Evolutionary conservation across 2,113 vertebrate species (phyloP).

Genomic region (Microcebus ravelobensis): DNA sequence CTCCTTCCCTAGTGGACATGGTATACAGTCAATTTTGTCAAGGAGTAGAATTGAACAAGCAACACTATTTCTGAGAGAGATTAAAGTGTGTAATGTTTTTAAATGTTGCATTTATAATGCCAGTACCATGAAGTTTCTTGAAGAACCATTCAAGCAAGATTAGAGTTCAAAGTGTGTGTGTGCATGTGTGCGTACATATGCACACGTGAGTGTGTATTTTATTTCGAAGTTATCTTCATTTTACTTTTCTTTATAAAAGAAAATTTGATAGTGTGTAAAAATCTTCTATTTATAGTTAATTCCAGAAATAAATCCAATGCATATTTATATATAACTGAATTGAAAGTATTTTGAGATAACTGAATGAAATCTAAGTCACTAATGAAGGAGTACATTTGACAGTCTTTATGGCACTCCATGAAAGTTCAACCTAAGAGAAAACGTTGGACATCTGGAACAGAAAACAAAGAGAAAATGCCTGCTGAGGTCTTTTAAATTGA

Average conservation of each 20-base stretch:
- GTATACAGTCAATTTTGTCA: background rate
- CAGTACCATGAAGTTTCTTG: background rate
- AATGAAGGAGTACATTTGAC: background rate
- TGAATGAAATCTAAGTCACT: background rate
- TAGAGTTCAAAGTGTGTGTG: background rate
- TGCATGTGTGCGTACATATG: background rate
- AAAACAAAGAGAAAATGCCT: background rate
- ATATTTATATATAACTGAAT: background rate
- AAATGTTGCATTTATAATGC: background rate
- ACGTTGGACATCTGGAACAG: background rate
- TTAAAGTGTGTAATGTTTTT: background rate
- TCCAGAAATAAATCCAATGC: background rate
- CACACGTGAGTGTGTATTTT: background rate
- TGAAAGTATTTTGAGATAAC: background rate
- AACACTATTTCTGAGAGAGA: background rate
- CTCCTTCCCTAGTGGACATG: background rate
- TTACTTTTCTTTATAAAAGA: background rate
- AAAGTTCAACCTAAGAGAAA: background rate
- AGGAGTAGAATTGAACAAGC: background rate
- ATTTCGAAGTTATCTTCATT: background rate
- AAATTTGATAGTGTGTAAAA: background rate
- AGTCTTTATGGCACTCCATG: background rate
- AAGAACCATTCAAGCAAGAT: background rate
- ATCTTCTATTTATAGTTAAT: background rate
- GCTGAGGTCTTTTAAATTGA: background rate